Conservation (phyloP, 2,888 invertebrate genomes). For the Empis stercorea region DNA sequence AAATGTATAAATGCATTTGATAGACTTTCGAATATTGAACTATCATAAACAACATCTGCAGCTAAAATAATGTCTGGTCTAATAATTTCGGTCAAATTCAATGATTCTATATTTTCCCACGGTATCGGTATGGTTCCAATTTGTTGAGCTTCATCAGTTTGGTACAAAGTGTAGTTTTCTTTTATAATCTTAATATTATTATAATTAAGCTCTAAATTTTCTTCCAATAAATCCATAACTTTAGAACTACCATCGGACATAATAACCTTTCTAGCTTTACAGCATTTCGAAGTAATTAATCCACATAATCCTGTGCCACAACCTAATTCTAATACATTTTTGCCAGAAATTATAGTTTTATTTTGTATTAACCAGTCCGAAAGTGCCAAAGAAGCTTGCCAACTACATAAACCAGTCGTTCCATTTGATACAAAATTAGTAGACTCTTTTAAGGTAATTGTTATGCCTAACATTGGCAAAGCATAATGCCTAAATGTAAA, state of each 20-base stretch:
- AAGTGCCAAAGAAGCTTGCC: slow-evolving; percentile 63
- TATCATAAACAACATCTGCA: slow-evolving; percentile 49
- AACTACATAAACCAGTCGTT: slow-evolving; percentile 66
- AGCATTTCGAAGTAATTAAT: slow-evolving; percentile 47
- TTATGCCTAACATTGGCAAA: slow-evolving; percentile 23
- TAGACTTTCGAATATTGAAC: slow-evolving; percentile 39
- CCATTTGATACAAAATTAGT: slow-evolving; percentile 59
- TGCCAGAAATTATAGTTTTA: slow-evolving; percentile 38
- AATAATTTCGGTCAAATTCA: slow-evolving; percentile 21
- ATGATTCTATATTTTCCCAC: slow-evolving; percentile 39
- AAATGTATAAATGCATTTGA: slow-evolving; percentile 36
- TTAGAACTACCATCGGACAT: slow-evolving; percentile 57
- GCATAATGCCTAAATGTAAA: slow-evolving; percentile 52
- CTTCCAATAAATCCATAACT: slow-evolving; percentile 48
- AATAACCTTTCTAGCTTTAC: slow-evolving; percentile 40
- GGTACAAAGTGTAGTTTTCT: not conserved
- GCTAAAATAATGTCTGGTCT: slow-evolving; percentile 41
- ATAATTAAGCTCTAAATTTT: slow-evolving; percentile 52
- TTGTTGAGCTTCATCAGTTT: not conserved
- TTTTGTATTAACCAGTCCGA: slow-evolving; percentile 57
- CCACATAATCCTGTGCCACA: slow-evolving; percentile 66
- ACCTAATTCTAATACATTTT: slow-evolving; percentile 58
- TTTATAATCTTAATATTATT: not conserved
- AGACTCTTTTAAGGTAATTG: slow-evolving; percentile 54
- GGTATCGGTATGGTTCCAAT: slow-evolving; percentile 21